Conservation (phyloP, 2,113 vertebrate genomes). For the Chloebia gouldiae region DNA sequence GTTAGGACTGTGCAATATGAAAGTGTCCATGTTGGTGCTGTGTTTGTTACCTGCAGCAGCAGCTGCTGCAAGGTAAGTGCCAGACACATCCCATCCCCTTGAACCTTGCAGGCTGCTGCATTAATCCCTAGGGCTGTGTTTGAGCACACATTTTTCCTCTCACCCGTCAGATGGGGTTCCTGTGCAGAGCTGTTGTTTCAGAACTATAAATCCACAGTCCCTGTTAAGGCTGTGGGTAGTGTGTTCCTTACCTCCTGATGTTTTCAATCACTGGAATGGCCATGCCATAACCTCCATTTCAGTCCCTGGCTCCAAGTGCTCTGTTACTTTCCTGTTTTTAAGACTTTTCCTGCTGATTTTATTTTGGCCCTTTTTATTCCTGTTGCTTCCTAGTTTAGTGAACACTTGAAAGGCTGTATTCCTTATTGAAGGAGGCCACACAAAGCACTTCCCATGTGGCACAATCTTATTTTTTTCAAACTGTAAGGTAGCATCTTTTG, state of each 20-base stretch:
- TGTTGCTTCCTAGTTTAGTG: background rate
- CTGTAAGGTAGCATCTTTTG: background rate
- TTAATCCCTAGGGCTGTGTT: background rate
- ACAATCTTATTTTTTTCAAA: background rate
- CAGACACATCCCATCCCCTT: accelerated
- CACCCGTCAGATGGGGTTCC: background rate
- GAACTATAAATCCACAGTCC: background rate
- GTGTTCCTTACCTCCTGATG: background rate
- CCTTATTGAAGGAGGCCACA: background rate
- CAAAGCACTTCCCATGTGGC: background rate
- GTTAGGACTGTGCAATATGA: background rate
- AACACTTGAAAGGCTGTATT: background rate
- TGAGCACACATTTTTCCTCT: accelerated
- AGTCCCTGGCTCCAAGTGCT: background rate
- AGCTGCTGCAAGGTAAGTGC: background rate
- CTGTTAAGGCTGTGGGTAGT: background rate
- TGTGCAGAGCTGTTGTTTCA: background rate
- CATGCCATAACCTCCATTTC: background rate
- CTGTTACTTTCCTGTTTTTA: background rate
- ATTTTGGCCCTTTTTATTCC: background rate
- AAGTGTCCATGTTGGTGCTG: background rate
- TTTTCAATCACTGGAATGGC: background rate
- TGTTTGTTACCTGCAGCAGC: background rate
- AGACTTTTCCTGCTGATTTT: background rate
- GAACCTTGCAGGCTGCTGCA: background rate